Evolutionary conservation across 2,113 vertebrate species (phyloP), one percentile per base, ranked within the genome.

Genomic region (Tragulus kanchil): DNA sequence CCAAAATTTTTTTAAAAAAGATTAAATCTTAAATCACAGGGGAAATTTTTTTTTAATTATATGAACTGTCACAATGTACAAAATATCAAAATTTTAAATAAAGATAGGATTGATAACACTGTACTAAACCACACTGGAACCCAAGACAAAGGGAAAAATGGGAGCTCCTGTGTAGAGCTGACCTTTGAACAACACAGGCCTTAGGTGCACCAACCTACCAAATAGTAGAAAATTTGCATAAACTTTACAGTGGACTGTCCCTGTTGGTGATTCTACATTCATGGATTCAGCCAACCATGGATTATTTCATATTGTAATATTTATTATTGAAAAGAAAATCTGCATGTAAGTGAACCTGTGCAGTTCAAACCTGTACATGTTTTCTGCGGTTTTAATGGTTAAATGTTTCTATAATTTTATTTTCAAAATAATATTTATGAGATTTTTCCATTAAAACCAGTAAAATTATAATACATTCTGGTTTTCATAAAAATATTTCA

Each of bases 401-500:
- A 69, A 58, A n/a, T 23, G 73, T 81, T 92, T 71, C 36, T 52
- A 54, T 48, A 67, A 78, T 64, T 95, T 89, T 90, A 95, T 92
- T 96, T 95, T 85, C 14, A 23, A 86, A 86, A 54, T 91, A 87
- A 42, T 92, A 85, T 67, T 85, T 89, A 36, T 36, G 42, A 54
- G 12, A 89, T 79, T 89, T 54, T 93, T 93, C 14, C 14, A 94
- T 36, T 36, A 89, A 93, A 85, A 15, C 3, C 11, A 85, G 14
- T 58, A 93, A 84, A 92, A 75, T 19, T 61, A 31, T 31, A 88
- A 50, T 59, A 52, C 83, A 79, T 65, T 79, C 50, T 81, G 92
- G 65, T 85, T 89, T 94, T 61, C 42, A 3, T 58, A 62, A 56
- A 73, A 73, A 75, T 77, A 88, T 89, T 95, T 95, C 84, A 90